These are phyloP conservation scores for Gulo gulo DNA, from an alignment of 2,113 vertebrate genomes.

Conservation along the genomic window DNA sequence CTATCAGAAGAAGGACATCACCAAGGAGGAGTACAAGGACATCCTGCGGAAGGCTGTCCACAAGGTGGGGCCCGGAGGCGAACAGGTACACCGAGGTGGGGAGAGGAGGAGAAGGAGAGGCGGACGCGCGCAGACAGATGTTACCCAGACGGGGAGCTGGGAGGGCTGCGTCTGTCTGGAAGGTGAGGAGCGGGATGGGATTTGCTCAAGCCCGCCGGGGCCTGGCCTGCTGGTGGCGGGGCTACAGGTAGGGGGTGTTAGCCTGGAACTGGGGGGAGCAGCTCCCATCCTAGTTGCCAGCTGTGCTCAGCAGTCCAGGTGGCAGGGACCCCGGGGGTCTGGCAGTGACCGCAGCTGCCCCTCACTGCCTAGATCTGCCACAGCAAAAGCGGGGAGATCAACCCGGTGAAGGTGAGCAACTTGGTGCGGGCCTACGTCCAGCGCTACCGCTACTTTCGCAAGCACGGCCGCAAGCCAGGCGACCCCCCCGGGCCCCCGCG, in stretches of 20 bases:
- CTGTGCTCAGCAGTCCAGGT: neutral
- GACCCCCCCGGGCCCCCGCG: slow-evolving; percentile 84
- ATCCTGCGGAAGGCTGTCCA: slow-evolving; percentile 95
- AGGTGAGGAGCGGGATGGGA: neutral
- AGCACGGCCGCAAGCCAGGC: slow-evolving; percentile 92
- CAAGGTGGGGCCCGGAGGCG: slow-evolving; percentile 83
- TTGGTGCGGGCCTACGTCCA: slow-evolving; percentile 94
- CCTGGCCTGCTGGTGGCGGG: neutral
- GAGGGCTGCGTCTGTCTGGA: fast-evolving
- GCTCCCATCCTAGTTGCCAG: fast-evolving
- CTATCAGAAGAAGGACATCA: slow-evolving; percentile 96
- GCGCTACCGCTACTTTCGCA: slow-evolving; percentile 95
- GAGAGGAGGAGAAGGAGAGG: fast-evolving
- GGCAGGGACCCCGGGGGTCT: neutral
- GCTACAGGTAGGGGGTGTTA: neutral
- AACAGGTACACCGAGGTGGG: fast-evolving
- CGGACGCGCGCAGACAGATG: fast-evolving
- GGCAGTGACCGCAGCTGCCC: neutral
- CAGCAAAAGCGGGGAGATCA: slow-evolving; percentile 95
- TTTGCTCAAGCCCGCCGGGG: neutral
- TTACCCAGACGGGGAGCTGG: neutral
- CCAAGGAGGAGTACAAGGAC: slow-evolving; percentile 96
- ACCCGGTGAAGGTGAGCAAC: slow-evolving; percentile 95
- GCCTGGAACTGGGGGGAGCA: fast-evolving
- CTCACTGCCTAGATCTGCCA: slow-evolving; percentile 90